A percentile compares a stretch with the other conserved stretches of the same genome.
phyloP scores from a whole-genome alignment of 2,888 invertebrate species.

The Troglohyphantes excavatus region DNA sequence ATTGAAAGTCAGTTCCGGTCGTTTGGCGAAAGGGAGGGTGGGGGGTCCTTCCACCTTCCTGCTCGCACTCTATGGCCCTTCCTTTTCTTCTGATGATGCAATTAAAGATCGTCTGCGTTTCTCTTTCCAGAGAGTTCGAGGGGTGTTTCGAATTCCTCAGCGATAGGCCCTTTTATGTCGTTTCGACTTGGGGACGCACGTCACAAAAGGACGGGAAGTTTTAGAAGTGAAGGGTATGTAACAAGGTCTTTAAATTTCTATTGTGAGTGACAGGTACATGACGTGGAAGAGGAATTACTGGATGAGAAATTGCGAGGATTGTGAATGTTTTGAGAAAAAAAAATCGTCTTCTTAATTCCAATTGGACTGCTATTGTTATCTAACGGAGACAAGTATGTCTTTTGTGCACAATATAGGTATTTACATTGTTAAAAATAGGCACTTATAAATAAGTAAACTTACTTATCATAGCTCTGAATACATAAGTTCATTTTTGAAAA shows the following conservation, averaged over 20 bases:
- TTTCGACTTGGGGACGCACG: constrained; percentile 20
- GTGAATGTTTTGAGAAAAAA: no score
- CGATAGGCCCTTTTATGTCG: constrained; percentile 3
- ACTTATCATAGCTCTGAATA: no score
- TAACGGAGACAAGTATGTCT: no score
- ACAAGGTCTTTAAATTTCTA: constrained; percentile 49
- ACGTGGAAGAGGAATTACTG: background rate
- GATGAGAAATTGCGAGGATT: no score
- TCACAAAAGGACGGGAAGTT: constrained; percentile 21
- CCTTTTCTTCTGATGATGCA: constrained; percentile 68
- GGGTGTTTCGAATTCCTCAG: constrained; percentile 6
- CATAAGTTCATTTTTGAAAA: no score
- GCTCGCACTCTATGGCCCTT: background rate
- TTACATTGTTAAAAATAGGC: no score
- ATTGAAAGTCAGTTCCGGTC: constrained; percentile 76
- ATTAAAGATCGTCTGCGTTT: constrained; percentile 58
- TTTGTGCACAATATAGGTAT: no score
- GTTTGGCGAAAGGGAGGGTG: constrained; percentile 33
- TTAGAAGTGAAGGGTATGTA: constrained; percentile 14
- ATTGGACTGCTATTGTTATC: no score
- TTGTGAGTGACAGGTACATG: constrained; percentile 30
- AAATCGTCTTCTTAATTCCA: no score
- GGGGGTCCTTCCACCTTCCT: background rate
- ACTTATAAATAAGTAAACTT: no score
- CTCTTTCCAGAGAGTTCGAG: background rate